These are phyloP conservation scores for Diphyllodes magnificus DNA, from an alignment of 2,113 vertebrate species.

Conservation along the genomic window DNA sequence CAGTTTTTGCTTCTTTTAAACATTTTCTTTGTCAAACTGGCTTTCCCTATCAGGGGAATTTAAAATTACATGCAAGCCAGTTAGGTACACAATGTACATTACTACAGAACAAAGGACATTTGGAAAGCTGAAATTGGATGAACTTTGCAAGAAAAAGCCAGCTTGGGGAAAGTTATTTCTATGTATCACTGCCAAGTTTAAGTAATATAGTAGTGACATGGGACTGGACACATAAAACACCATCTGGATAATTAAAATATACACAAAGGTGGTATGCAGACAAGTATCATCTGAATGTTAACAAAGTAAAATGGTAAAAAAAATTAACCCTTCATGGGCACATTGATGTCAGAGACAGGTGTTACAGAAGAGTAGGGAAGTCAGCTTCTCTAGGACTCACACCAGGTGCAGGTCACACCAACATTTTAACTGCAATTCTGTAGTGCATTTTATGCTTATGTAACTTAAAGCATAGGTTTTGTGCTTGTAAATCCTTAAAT, in stretches of 20 bases:
- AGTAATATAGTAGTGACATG: constrained; percentile 16
- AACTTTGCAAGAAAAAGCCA: constrained; percentile 22
- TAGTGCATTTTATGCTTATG: neutral
- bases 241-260: constrained; percentile 36
- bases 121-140: constrained; percentile 12
- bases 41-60: neutral
- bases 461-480: neutral
- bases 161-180: constrained; percentile 14
- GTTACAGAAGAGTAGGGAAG: neutral
- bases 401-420: neutral
- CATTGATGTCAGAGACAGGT: neutral
- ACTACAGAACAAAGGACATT: neutral
- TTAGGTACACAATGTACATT: neutral
- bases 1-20: neutral
- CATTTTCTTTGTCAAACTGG: neutral
- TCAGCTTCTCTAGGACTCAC: neutral
- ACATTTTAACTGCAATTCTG: neutral
- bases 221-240: neutral
- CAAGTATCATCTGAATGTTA: neutral
- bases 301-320: neutral
- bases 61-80: neutral
- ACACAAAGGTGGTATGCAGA: neutral
- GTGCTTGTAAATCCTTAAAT: neutral
- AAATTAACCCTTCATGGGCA: neutral
- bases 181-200: constrained; percentile 22